Conservation (phyloP, 1,140 invertebrate species). For the Lordiphosa collinella region DNA sequence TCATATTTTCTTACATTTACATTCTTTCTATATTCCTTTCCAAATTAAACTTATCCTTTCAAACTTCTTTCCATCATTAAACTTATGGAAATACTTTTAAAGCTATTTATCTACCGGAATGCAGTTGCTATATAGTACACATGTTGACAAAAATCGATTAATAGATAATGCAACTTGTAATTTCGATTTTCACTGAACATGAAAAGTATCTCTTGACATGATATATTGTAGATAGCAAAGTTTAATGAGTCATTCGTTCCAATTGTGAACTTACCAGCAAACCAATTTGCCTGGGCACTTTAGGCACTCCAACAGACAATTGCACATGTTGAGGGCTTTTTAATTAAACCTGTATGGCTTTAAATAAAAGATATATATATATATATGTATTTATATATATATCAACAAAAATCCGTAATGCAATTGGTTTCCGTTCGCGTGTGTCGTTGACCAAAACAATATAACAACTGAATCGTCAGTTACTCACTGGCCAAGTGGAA, state of each 20-base stretch:
- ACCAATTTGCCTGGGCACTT: conserved; percentile 72
- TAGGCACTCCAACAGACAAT: conserved; percentile 64
- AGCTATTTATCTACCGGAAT: not conserved
- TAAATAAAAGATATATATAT: not conserved
- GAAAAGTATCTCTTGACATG: too few relatives aligned
- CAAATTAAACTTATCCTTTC: too few relatives aligned
- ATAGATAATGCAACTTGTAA: too few relatives aligned
- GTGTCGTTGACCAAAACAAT: conserved; percentile 40
- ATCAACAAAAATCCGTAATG: not conserved
- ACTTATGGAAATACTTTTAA: not conserved
- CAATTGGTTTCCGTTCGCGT: conserved; percentile 5
- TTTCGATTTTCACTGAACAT: too few relatives aligned
- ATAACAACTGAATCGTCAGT: conserved; percentile 49
- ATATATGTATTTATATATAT: conserved; percentile 18
- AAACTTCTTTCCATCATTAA: too few relatives aligned
- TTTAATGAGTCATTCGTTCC: conserved; percentile 27
- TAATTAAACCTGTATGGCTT: conserved; percentile 1
- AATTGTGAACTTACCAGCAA: conserved; percentile 61
- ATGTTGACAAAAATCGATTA: too few relatives aligned
- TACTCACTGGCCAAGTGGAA: conserved; percentile 13
- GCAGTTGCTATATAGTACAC: too few relatives aligned
- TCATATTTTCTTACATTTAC: too few relatives aligned
- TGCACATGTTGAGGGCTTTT: conserved; percentile 53
- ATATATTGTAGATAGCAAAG: not conserved
- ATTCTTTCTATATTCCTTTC: too few relatives aligned